Conservation (phyloP, 2,113 vertebrate genomes). For the Clarias gariepinus region DNA sequence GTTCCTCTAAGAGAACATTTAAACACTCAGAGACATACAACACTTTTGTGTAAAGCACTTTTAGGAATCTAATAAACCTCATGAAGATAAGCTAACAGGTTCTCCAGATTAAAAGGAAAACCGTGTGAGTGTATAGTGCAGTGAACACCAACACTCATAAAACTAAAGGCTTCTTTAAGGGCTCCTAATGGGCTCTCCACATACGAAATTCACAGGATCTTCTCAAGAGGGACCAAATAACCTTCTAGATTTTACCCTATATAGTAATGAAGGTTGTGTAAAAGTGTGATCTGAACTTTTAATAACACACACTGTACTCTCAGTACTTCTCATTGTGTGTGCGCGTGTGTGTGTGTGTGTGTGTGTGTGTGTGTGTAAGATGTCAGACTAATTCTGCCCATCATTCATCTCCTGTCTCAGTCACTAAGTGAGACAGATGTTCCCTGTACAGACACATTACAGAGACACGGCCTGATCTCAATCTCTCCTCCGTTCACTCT, state of each 20-base stretch:
- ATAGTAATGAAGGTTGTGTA: not conserved
- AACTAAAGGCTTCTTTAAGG: not conserved
- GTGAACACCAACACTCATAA: not conserved
- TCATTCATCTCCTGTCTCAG: slow-evolving; percentile 17
- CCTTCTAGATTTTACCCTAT: not conserved
- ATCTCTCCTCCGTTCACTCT: not conserved
- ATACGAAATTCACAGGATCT: not conserved
- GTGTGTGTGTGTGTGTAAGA: not conserved
- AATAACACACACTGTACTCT: not conserved
- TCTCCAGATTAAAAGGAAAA: not conserved
- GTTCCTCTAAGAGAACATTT: not conserved
- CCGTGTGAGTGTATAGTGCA: not conserved
- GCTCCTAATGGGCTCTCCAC: not conserved
- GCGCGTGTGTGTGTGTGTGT: slow-evolving; percentile 43
- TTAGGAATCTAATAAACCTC: not conserved
- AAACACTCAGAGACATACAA: not conserved
- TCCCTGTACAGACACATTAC: not conserved
- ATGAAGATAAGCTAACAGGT: not conserved
- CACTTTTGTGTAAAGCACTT: too few species aligned
- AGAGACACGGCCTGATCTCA: not conserved
- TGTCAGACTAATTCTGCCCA: not conserved
- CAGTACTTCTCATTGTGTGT: slow-evolving; percentile 47
- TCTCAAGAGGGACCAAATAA: not conserved
- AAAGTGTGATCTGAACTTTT: not conserved
- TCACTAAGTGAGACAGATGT: slow-evolving; percentile 7